Evolutionary conservation across 2,888 invertebrate species (phyloP).

Genomic region (Lysandra bellargus): DNA sequence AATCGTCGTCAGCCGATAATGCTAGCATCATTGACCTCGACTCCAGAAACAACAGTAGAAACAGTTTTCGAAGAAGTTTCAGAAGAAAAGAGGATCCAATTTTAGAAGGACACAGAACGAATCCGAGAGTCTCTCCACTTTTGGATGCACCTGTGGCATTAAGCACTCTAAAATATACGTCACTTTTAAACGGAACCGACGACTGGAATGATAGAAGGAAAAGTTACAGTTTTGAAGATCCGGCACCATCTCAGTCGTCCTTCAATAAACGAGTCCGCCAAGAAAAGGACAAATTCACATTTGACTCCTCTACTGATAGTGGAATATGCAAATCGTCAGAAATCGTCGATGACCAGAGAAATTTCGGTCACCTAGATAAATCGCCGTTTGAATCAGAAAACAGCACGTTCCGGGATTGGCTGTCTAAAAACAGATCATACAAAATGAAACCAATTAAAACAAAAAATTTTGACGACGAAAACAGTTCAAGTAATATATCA

Average conservation of each 20-base stretch:
- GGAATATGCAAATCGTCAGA: slow-evolving; percentile 88
- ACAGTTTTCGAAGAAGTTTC: slow-evolving; percentile 59
- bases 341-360: slow-evolving; percentile 62
- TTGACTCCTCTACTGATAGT: slow-evolving; percentile 89
- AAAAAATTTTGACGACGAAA: slow-evolving; percentile 16
- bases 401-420: slow-evolving; percentile 70
- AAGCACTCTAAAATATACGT: slow-evolving; percentile 70
- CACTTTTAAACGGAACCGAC: slow-evolving; percentile 64
- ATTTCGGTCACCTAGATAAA: not conserved
- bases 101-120: slow-evolving; percentile 47
- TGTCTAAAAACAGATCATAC: slow-evolving; percentile 61
- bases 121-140: slow-evolving; percentile 60
- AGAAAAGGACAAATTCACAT: slow-evolving; percentile 75
- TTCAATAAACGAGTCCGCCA: slow-evolving; percentile 60
- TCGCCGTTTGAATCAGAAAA: slow-evolving; percentile 43
- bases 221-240: slow-evolving; percentile 86
- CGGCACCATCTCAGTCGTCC: slow-evolving; percentile 46
- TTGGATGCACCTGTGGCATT: slow-evolving; percentile 63
- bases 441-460: slow-evolving; percentile 52
- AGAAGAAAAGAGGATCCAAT: slow-evolving; percentile 42
- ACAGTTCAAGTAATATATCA: slow-evolving; percentile 57
- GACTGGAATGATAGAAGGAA: slow-evolving; percentile 88
- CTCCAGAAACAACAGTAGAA: slow-evolving; percentile 54
- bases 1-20: slow-evolving; percentile 73
- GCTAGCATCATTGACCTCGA: slow-evolving; percentile 72